Conservation (phyloP, 2,797 vertebrate species). For the Urocyon cinereoargenteus region DNA sequence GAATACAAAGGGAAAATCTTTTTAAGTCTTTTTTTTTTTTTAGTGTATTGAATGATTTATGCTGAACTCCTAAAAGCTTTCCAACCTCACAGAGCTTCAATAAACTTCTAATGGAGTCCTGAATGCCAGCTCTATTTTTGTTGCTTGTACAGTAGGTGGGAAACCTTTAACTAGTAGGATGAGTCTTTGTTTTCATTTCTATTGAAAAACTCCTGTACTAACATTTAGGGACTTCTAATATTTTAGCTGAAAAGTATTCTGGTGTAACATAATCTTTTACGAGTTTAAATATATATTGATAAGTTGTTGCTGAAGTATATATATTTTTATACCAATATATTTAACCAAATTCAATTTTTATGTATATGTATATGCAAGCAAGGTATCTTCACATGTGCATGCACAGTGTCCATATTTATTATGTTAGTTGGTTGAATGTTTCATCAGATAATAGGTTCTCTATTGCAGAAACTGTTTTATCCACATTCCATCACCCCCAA, state of each 20-base stretch:
- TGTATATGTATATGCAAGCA: not conserved
- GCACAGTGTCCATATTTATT: constrained; percentile 28
- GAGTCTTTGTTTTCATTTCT: constrained; percentile 72
- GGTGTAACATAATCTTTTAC: not conserved
- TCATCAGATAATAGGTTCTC: constrained; percentile 68
- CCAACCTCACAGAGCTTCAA: constrained; percentile 75
- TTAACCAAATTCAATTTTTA: constrained; percentile 44
- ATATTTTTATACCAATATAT: constrained; percentile 1
- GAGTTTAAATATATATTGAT: constrained; percentile 18
- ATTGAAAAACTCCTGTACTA: constrained; percentile 37
- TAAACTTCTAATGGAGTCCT: constrained; percentile 80
- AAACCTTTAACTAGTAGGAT: constrained; percentile 68
- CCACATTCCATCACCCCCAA: constrained; percentile 39
- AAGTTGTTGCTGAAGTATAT: not conserved
- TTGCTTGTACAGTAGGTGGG: constrained; percentile 68
- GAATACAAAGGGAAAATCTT: constrained; percentile 76
- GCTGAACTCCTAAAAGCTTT: constrained; percentile 83
- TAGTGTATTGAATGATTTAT: constrained; percentile 77
- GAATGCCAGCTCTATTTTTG: constrained; percentile 74
- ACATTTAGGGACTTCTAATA: not conserved
- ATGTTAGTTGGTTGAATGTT: constrained; percentile 38
- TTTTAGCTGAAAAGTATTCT: constrained; percentile 36
- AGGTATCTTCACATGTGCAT: not conserved
- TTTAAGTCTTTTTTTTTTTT: constrained; percentile 69
- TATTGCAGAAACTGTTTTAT: constrained; percentile 68